Evolutionary conservation across 2,888 invertebrate genomes (phyloP).

Genomic region (Scaptomyza polygonia): DNA sequence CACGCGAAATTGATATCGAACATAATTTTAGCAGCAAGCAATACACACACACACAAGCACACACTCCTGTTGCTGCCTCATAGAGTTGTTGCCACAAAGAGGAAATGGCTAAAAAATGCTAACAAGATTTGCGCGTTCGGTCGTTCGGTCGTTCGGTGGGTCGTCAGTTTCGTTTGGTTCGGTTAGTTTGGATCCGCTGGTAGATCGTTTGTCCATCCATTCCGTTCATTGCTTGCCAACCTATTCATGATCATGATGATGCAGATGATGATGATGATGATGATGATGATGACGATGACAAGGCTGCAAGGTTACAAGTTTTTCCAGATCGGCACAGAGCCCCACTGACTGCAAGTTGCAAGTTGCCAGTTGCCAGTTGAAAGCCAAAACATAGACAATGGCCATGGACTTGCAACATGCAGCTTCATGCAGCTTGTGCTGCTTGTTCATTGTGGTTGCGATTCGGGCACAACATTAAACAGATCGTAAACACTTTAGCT

Average conservation of each 20-base stretch:
- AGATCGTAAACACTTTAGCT: conserved; percentile 75
- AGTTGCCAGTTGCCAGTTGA: conserved; percentile 32
- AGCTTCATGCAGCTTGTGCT: conserved; percentile 5
- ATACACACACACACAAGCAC: conserved; percentile 45
- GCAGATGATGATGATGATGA: background rate
- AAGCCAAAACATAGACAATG: conserved; percentile 39
- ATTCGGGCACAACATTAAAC: conserved; percentile 63
- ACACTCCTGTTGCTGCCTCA: conserved; percentile 17
- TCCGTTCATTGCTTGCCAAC: conserved; percentile 35
- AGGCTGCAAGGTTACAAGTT: conserved; percentile 79
- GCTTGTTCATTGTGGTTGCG: conserved; percentile 15
- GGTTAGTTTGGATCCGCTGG: conserved; percentile 7
- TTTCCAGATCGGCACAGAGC: conserved; percentile 70
- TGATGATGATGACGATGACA: conserved; percentile 58
- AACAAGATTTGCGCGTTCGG: conserved; percentile 71
- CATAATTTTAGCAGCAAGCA: conserved; percentile 71
- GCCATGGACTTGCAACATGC: conserved; percentile 31
- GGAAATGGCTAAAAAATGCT: conserved; percentile 76
- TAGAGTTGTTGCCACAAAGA: conserved; percentile 52
- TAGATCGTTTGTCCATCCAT: conserved; percentile 1
- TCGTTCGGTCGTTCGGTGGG: conserved; percentile 24
- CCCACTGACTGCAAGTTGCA: conserved; percentile 41
- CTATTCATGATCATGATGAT: conserved; percentile 22
- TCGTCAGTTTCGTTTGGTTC: conserved; percentile 32
- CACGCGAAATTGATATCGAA: conserved; percentile 80